These are phyloP conservation scores for Caenorhabditis parvicauda DNA, from an alignment of 2,888 invertebrate genomes.

Conservation along the genomic window DNA sequence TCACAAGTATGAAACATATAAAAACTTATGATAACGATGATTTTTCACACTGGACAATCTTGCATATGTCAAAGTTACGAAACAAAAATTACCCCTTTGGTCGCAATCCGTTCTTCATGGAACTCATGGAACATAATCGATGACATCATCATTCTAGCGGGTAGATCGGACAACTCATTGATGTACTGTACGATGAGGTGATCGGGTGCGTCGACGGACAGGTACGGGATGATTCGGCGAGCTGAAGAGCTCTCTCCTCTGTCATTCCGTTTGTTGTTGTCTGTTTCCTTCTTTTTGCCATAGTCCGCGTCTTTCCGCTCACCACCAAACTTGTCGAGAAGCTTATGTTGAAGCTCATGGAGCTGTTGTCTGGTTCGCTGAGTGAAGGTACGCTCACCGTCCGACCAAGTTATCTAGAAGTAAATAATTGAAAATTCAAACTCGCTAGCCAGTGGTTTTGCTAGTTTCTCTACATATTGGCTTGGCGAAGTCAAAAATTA, in stretches of 20 bases:
- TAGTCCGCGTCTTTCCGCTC: conserved; percentile 20
- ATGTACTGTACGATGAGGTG: conserved; percentile 30
- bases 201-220: conserved; percentile 16
- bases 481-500: too few relatives aligned
- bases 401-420: conserved; percentile 36
- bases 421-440: too few relatives aligned
- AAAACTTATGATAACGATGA: not conserved
- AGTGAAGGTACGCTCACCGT: conserved; percentile 28
- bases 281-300: not conserved
- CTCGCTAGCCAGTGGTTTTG: too few relatives aligned
- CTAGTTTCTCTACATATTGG: too few relatives aligned
- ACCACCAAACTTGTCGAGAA: conserved; percentile 35
- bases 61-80: not conserved
- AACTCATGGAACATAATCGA: conserved; percentile 36
- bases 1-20: not conserved
- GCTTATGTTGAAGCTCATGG: conserved; percentile 21
- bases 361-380: conserved; percentile 21
- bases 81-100: conserved; percentile 14
- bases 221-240: conserved; percentile 29
- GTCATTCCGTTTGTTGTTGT: not conserved
- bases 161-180: conserved; percentile 40
- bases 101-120: conserved; percentile 14
- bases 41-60: not conserved
- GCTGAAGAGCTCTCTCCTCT: not conserved
- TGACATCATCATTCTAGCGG: conserved; percentile 41